Percentiles rank a stretch among this genome's conserved stretches.
Evolutionary conservation across 1,140 invertebrate genomes (phyloP).

Genomic region (Pomacea maculata): DNA sequence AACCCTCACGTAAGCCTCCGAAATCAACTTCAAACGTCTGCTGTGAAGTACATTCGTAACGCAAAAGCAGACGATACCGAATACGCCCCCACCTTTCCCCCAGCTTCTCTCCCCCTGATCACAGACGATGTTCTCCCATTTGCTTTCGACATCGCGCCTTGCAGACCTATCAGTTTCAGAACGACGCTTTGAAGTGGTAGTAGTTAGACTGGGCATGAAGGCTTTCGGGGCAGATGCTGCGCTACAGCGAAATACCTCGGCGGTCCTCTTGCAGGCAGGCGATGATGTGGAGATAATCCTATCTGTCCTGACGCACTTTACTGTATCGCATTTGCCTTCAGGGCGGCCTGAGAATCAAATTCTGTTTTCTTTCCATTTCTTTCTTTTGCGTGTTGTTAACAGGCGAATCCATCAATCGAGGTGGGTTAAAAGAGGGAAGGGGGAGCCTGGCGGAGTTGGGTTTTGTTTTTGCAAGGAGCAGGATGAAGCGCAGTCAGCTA

Average conservation of each 20-base stretch:
- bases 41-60: neutral
- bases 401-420: too few species aligned
- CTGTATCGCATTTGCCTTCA: neutral
- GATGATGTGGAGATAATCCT: neutral
- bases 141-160: neutral
- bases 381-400: neutral
- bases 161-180: conserved; percentile 10
- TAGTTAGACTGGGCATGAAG: neutral
- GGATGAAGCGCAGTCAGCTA: too few species aligned
- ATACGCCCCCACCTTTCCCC: too few species aligned
- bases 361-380: neutral
- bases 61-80: neutral
- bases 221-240: neutral
- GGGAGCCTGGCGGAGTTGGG: too few species aligned
- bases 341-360: neutral
- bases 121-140: neutral
- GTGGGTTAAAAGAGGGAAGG: too few species aligned
- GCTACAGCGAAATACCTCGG: neutral
- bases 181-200: conserved; percentile 1
- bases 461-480: too few species aligned
- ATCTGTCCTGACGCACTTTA: neutral
- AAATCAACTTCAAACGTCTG: neutral
- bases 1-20: neutral
- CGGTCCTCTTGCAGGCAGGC: neutral
- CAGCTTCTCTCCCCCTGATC: neutral